Conservation (phyloP, 2,113 vertebrate genomes). For the Conger conger region DNA sequence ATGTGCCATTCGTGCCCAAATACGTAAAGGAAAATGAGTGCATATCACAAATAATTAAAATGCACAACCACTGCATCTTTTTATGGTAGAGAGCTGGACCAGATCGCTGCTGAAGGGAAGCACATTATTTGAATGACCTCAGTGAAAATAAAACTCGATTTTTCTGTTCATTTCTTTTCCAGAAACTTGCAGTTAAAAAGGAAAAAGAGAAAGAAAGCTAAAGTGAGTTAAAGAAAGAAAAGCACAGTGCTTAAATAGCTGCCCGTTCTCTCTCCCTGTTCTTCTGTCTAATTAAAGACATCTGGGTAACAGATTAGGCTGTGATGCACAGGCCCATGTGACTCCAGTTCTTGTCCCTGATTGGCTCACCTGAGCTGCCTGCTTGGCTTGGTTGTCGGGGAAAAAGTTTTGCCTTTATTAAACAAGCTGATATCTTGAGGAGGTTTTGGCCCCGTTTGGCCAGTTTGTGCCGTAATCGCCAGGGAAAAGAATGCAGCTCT, state of each 20-base stretch:
- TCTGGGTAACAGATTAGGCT: slow-evolving; percentile 31
- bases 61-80: neutral
- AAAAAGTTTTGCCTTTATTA: slow-evolving; percentile 19
- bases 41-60: slow-evolving; percentile 7
- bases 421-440: slow-evolving; percentile 3
- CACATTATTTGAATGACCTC: slow-evolving; percentile 19
- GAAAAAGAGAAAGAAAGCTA: slow-evolving; percentile 1
- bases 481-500: neutral
- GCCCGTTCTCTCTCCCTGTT: slow-evolving; percentile 14
- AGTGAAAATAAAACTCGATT: slow-evolving; percentile 20
- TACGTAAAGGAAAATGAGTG: neutral
- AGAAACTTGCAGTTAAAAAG: slow-evolving; percentile 1
- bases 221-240: neutral
- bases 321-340: slow-evolving; percentile 27
- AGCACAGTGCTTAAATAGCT: slow-evolving; percentile 5
- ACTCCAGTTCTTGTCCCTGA: slow-evolving; percentile 19
- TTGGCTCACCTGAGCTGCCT: slow-evolving; percentile 35
- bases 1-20: neutral
- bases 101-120: neutral
- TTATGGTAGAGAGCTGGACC: neutral
- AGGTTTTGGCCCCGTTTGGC: neutral
- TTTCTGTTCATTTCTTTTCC: neutral
- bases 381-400: slow-evolving; percentile 25
- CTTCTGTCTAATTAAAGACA: slow-evolving; percentile 45
- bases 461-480: neutral